Percentiles rank a stretch among this genome's conserved stretches.
Conservation (phyloP, 2,113 vertebrate species). For the Scalopus aquaticus region DNA sequence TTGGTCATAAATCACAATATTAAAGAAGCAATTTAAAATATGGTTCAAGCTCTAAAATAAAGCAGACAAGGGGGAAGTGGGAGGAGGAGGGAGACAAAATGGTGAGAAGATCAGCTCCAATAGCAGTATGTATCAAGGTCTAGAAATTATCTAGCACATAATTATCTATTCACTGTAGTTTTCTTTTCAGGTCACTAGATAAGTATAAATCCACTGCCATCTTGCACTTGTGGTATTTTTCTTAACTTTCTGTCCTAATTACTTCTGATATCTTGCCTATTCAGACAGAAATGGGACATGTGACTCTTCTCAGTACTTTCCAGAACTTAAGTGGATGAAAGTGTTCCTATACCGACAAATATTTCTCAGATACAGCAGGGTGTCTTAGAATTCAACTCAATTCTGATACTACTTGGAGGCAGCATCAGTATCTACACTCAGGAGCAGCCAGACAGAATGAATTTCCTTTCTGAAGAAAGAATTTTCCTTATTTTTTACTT, state of each 20-base stretch:
- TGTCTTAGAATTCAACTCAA: no score
- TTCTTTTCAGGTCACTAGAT: not conserved
- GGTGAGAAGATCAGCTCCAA: not conserved
- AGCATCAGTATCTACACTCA: no score
- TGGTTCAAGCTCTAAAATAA: slow-evolving; percentile 15
- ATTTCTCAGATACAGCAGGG: no score
- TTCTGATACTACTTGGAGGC: no score
- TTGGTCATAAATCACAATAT: no score
- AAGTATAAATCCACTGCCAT: not conserved
- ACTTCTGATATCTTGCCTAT: not conserved
- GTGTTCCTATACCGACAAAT: no score
- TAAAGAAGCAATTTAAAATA: not conserved
- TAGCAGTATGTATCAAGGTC: not conserved
- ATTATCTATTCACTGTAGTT: not conserved
- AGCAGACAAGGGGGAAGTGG: not conserved
- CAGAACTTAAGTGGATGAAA: not conserved
- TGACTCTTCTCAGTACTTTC: not conserved
- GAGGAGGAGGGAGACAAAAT: not conserved
- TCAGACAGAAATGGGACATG: slow-evolving; percentile 36
- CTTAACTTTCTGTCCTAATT: slow-evolving; percentile 18
- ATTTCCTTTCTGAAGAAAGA: no score
- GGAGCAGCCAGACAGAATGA: no score
- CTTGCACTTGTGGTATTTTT: not conserved
- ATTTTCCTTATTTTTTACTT: no score
- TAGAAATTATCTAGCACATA: not conserved